Evolutionary conservation across 2,113 vertebrate species (phyloP), one percentile per base, ranked within the genome.

Genomic region (Paradoxurus hermaphroditus): DNA sequence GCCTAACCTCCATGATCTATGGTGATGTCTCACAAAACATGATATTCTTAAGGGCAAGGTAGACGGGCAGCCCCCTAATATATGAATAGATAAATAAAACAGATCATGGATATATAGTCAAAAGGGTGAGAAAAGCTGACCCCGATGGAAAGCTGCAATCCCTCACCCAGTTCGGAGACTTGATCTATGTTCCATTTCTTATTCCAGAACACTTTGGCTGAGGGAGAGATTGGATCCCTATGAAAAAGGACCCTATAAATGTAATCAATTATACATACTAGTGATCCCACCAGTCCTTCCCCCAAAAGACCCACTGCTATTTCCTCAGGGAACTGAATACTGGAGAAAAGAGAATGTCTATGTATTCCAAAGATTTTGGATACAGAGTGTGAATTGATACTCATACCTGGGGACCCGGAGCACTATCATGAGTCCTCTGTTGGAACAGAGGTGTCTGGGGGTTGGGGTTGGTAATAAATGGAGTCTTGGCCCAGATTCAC

Each of bases 381-480:
- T 46, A 41, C 39, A 65, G 34, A 68, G 41, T 56, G 6, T 27
- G 63, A 89, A 56, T 5, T 8, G 8, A 59, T n/a, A 75, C 63
- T 46, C 21, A n/a, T 56, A 27, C 23, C 13, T 2, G 21, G 29
- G 39, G 46, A 77, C 14, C 23, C 36, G 15, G 68, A 82, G n/a
- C 18, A 18, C 11, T 51, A 56, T 36, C 6, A 1, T 1, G 72
- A 59, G 34, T 86, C 21, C 34, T 82, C n/a, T 86, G 25, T 16
- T 13, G 13, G 81, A 49, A 31, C 0, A 7, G 46, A 6, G 14
- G 18, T 7, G 7, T 31, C 7, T 29, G 29, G 31, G 53, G 27
- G 41, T 31, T 56, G 51, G 39, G 34, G 16, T 1, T 72, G 86
- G 68, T 77, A 56, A 49, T 56, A 75, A 86, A 51, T 72, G 49